phyloP scores from a whole-genome alignment of 2,888 invertebrate genomes.

The Tetragonisca angustula region DNA sequence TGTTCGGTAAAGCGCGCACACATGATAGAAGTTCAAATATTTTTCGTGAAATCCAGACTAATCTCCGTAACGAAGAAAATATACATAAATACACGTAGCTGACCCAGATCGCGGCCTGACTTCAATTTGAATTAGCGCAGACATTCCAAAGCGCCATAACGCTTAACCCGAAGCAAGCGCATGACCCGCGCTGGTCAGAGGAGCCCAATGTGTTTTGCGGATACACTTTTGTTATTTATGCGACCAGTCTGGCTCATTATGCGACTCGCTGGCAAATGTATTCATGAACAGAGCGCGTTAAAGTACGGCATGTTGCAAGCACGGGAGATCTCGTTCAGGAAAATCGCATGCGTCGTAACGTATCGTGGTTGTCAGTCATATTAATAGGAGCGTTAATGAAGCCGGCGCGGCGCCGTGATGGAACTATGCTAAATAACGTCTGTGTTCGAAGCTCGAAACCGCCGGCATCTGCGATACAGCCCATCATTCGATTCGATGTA shows the following conservation, averaged over 20 bases:
- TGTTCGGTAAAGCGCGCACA: too few relatives aligned
- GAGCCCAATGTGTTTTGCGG: constrained; percentile 35
- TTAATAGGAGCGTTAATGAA: constrained; percentile 72
- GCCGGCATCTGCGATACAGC: not conserved
- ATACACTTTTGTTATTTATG: constrained; percentile 66
- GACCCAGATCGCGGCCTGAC: not conserved
- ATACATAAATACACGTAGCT: not conserved
- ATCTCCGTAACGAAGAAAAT: not conserved
- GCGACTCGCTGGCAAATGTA: constrained; percentile 61
- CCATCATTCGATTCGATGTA: not conserved
- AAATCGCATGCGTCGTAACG: constrained; percentile 56
- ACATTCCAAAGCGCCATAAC: constrained; percentile 9
- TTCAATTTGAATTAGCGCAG: not conserved
- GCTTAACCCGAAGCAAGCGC: not conserved
- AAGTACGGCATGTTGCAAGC: constrained; percentile 54
- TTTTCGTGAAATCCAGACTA: not conserved
- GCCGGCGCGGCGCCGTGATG: constrained; percentile 42
- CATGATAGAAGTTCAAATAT: too few relatives aligned
- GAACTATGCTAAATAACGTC: constrained; percentile 54
- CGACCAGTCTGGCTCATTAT: constrained; percentile 57
- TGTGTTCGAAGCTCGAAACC: constrained; percentile 17
- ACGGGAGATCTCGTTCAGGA: constrained; percentile 38
- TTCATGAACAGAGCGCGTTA: constrained; percentile 68
- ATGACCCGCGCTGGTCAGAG: constrained; percentile 1
- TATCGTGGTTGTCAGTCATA: constrained; percentile 64